Percentiles rank a stretch among this genome's conserved stretches.
Evolutionary conservation across 1,140 invertebrate species (phyloP).

Genomic region (Idris sp.): DNA sequence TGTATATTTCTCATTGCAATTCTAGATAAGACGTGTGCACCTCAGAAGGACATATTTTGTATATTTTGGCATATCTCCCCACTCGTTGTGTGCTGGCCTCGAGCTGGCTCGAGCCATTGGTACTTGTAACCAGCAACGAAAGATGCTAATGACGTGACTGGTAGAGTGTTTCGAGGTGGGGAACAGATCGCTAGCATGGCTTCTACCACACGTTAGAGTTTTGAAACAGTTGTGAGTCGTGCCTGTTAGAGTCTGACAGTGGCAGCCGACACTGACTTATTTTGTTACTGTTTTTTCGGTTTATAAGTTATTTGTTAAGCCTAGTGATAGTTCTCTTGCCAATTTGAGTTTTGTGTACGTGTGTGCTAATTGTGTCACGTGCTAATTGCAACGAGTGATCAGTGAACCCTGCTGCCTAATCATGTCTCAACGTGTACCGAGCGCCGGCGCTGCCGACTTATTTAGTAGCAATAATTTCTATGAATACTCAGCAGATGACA

Average conservation of each 20-base stretch:
- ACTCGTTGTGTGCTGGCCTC: not conserved
- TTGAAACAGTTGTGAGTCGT: too few species aligned
- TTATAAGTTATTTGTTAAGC: too few species aligned
- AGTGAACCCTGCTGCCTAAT: slow-evolving; percentile 34
- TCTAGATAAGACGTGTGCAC: too few species aligned
- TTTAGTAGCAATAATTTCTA: slow-evolving; percentile 43
- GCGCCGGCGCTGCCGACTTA: slow-evolving; percentile 39
- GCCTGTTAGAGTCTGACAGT: too few species aligned
- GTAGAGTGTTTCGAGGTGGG: not conserved
- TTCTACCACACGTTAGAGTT: too few species aligned
- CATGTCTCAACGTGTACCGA: slow-evolving; percentile 71
- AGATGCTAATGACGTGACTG: slow-evolving; percentile 15
- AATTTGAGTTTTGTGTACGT: too few species aligned
- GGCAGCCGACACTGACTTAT: too few species aligned
- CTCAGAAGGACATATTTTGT: not conserved
- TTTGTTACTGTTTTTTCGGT: too few species aligned
- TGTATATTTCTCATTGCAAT: too few species aligned
- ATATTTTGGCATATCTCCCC: slow-evolving; percentile 5
- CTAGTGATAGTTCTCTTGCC: too few species aligned
- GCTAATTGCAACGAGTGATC: slow-evolving; percentile 15
- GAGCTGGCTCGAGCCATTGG: slow-evolving; percentile 16
- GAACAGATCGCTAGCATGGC: not conserved
- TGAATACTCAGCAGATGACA: slow-evolving; percentile 68
- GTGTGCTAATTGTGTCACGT: slow-evolving; percentile 6
- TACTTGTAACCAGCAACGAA: not conserved